Evolutionary conservation across 92 coral and sea anemone species (phyloP), one percentile per base, ranked within the genome.

Genomic region (Phymanthus crucifer): DNA sequence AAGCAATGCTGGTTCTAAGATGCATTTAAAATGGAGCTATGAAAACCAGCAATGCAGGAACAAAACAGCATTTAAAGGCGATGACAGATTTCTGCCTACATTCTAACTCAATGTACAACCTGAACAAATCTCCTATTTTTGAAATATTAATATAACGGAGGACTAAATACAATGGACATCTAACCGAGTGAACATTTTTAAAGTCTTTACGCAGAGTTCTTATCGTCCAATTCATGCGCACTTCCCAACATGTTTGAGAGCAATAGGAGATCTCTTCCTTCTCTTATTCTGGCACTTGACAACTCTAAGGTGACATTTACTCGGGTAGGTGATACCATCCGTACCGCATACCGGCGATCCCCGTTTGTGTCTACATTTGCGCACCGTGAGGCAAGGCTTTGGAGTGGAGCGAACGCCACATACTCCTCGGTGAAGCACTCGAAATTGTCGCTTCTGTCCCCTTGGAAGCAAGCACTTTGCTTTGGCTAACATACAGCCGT

Each of bases 281-380:
- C 91, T 87, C 73, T 79, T 85, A 40, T 64, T 74, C 47, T 78
- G 84, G 78, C 98, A 95, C 82, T 90, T 93, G 32, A 71, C 87
- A 31, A 93, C 94, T 21, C 97, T 88, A 26, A 95, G 75, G 48
- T 91, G 97, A 40, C 98, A 95, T 70, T 88, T 87, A 68, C 94
- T 93, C 6, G 56, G 85, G 73, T 95, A 95, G 12, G 97, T 95
- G 33, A 81, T 82, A n/a, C 98, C 97, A 82, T 95, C 97, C 19
- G 95, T 80, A 40, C 97, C 98, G 48, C 98, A 95, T 27, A 95
- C 97, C 6, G 91, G 85, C 0, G 76, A 81, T 14, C 81, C 86
- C 38, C 81, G 80, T 77, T 86, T 89, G 50, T 77, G 87, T 7
- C 84, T 80, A 48, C 95, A 91, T 57, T 94, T 88, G 37, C 76